Evolutionary conservation across 2,113 vertebrate genomes (phyloP), one percentile per base, ranked within the genome.

Genomic region (Calidris pygmaea): DNA sequence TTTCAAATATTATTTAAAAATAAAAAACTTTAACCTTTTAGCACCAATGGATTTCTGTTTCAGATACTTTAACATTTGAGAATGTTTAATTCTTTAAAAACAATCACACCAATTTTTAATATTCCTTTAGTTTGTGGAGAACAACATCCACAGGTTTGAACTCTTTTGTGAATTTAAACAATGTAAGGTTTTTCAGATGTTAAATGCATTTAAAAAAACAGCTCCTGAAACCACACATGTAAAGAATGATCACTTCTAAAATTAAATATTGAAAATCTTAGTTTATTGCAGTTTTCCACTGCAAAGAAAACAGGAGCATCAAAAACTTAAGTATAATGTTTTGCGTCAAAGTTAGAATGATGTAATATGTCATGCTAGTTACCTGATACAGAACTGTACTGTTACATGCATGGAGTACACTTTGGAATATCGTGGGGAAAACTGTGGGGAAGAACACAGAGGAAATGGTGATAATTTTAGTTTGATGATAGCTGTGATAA

Each of bases 1-100:
- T 94, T 91, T 94, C 43, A 90, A 81, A 86, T 94, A 89, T 56
- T 68, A 65, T 92, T 94, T 93, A 12, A 80, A 89, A 96, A 53
- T 59, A 95, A 71, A 96, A 75, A 94, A 10, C 50, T 95, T 86
- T 87, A 91, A 87, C 43, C 82, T 96, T 87, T 85, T 90, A 73
- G 24, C 20, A 58, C 37, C 16, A 63, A 0, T 74, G 23, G 41
- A 24, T 78, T 93, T 7, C 9, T 82, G 2, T 78, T 92, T 77
- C 50, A 74, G 27, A 23, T 47, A 37, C 23, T 60, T 87, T 20
- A 26, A 7, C 30, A 6, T 14, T 79, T 56, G 26, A 63, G 12
- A 78, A 72, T 48, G 7, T 77, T 72, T 89, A 11, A 24, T 79
- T 74, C 32, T 70, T 84, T 60, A 74, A 84, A 78, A 90, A 34